Base-by-base conservation (phyloP, 64 coral and sea anemone species). In the Anthopleura sola region DNA sequence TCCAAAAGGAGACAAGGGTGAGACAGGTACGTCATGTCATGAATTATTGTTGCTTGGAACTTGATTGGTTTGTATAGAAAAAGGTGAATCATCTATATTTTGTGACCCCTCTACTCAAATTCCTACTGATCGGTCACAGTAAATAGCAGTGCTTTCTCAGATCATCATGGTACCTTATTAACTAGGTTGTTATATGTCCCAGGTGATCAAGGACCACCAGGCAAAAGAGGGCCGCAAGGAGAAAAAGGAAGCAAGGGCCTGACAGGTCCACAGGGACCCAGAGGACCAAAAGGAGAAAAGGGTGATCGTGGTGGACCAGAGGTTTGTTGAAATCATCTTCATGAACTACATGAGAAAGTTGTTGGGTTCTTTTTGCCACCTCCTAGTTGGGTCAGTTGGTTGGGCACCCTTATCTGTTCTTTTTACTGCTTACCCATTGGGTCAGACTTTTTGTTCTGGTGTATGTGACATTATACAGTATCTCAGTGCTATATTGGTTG, bases 151-250 rank as follows among this genome's bases (percentile, higher is more conserved):
- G 40, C 40, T 53, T 53, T 53, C 1, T 62, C 0, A 8, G 58
- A 62, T 26, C 58, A 21, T 62, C 1, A 5, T 62, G 58, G 20
- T 34, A 15, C 24, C 5, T 32, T 71, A 32, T 71, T 32, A 71
- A 36, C 2, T 31, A 2, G 28, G 26, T 32, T 75, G 15, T 75
- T 50, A 48, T 79, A 9, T 79, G 76, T 44, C 39, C 36, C 19
- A 95, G 93, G 93, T 60, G 29, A 46, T 19, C 90, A 86, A 55
- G 93, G 93, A 18, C 78, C 85, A 16, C 87, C 91, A 82, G 93
- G 93, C 18, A 92, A 95, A 44, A 85, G 89, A 58, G 93, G 93
- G 13, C 93, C 93, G 14, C n/a, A 19, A n/a, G 93, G 93, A 5
- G 75, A 88, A 37, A 92, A 83, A 60, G 93, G 93, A 40, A 76